A percentile compares a stretch with the other conserved stretches of the same genome.
Evolutionary conservation across 2,797 vertebrate species (phyloP).

Genomic region (Morelia viridis): DNA sequence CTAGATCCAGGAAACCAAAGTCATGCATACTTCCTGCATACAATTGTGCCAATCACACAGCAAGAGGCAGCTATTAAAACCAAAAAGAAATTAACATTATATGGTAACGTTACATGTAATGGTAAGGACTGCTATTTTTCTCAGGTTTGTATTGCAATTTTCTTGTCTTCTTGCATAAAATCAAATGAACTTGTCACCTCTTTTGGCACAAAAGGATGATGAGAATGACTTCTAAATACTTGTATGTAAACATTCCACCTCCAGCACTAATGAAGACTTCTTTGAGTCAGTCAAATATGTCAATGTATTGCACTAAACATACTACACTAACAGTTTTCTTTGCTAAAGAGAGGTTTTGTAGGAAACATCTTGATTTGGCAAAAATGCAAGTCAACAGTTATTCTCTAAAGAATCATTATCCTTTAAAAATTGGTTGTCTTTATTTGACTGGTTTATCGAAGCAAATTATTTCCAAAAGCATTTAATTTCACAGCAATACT

Average conservation of each 20-base stretch:
- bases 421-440: background rate
- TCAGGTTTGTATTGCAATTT: background rate
- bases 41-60: background rate
- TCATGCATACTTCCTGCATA: background rate
- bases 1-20: background rate
- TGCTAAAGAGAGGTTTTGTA: background rate
- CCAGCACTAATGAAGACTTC: background rate
- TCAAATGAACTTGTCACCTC: background rate
- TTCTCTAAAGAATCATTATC: background rate
- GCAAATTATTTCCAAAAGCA: background rate
- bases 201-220: background rate
- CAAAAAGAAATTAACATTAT: background rate
- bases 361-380: background rate
- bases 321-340: background rate
- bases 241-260: background rate
- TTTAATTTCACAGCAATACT: background rate
- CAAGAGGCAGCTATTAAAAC: background rate
- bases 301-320: background rate
- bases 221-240: background rate
- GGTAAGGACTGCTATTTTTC: background rate
- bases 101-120: background rate
- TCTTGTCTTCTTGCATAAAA: background rate
- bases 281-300: background rate
- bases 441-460: background rate
- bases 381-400: background rate